phyloP scores from a whole-genome alignment of 2,797 vertebrate species.

The Notamacropus eugenii region DNA sequence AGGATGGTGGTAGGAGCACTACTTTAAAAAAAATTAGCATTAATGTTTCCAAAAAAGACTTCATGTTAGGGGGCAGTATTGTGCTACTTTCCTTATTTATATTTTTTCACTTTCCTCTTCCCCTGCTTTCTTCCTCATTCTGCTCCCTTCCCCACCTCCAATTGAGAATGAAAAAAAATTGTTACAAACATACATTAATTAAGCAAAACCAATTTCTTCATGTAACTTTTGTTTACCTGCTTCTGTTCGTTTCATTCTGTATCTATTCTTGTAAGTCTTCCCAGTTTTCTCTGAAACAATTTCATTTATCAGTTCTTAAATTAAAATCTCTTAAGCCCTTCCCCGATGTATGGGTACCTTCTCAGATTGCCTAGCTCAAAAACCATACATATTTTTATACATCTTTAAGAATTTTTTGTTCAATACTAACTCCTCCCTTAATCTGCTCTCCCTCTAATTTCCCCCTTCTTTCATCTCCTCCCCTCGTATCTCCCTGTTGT shows the following conservation, averaged over 20 bases:
- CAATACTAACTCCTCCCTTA: background rate
- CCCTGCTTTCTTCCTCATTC: background rate
- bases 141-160: background rate
- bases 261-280: background rate
- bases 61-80: background rate
- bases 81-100: background rate
- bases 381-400: background rate
- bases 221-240: background rate
- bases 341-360: background rate
- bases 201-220: background rate
- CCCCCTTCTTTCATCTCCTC: background rate
- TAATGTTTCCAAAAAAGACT: background rate
- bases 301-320: background rate
- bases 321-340: background rate
- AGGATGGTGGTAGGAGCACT: too few species aligned
- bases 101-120: background rate
- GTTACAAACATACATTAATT: background rate
- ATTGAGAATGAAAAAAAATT: background rate
- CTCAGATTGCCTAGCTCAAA: background rate
- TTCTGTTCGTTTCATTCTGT: background rate
- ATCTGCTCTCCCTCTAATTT: background rate
- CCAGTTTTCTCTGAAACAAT: background rate
- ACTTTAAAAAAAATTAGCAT: too few species aligned
- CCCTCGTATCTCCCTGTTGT: background rate
- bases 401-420: background rate